Evolutionary conservation across 2,888 invertebrate species (phyloP), one percentile per base, ranked within the genome.

Genomic region (Resseliella maxima): DNA sequence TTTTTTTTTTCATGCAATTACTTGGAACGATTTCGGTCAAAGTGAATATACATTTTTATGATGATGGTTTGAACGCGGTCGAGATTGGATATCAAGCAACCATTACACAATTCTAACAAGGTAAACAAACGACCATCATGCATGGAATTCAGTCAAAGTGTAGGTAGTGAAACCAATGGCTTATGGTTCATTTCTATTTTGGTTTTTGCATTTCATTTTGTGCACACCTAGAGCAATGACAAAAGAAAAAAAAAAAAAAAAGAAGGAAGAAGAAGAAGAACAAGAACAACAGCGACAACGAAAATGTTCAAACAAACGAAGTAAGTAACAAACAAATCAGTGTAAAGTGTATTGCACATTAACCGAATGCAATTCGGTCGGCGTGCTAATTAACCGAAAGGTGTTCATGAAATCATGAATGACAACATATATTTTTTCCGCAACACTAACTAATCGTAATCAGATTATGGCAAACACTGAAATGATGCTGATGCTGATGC

Each of bases 351-450:
- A 72, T 15, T 72, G 31, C 72, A 72, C 72, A 72, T 50, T 50
- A 50, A 50, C 50, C 21, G 50, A 50, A 50, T 12, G 50, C n/a
- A n/a, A 50, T 31, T 72, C 31, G 72, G 72, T 72, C 72, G 72
- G 35, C 31, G 72, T 72, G 72, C 72, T 72, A 72, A 72, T 72
- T 72, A 72, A 72, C 72, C 12, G 72, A 72, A 35, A 72, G 72
- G 72, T 72, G 72, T 72, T 72, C 72, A 35, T 72, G 72, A 72
- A 72, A 72, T 72, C 72, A 72, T 72, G 72, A 72, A 72, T 72
- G 72, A 72, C 72, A 72, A 72, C 72, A 72, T 72, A 72, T 72
- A 72, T 72, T 72, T 72, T 72, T 72, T 72, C 72, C 72, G 72
- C 72, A 72, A 72, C 72, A 72, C 72, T 72, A 72, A 72, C 72